phyloP scores from a whole-genome alignment of 2,888 invertebrate genomes.

The Phymatocera aterrima region DNA sequence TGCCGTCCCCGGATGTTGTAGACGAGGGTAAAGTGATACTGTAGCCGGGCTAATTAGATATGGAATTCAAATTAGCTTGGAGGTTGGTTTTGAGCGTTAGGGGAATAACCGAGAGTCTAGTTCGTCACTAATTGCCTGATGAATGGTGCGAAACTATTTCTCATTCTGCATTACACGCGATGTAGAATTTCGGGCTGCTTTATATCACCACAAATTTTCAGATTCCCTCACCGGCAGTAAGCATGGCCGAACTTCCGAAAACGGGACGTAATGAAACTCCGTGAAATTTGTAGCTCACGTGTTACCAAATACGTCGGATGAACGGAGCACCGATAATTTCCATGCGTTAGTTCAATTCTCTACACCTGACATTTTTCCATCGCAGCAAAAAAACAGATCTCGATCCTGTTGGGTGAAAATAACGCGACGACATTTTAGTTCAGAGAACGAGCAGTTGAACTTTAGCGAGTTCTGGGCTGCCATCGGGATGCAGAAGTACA shows the following conservation, averaged over 20 bases:
- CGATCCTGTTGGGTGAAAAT: no score
- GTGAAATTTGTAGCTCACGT: no score
- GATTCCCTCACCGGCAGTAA: not conserved
- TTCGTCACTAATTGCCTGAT: slow-evolving; percentile 14
- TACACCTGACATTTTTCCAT: no score
- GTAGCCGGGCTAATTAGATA: slow-evolving; percentile 19
- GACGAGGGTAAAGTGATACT: slow-evolving; percentile 6
- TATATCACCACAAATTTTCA: not conserved
- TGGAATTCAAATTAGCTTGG: slow-evolving; percentile 14
- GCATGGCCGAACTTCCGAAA: not conserved
- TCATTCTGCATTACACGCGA: not conserved
- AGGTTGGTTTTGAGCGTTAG: not conserved
- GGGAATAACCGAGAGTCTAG: slow-evolving; percentile 14
- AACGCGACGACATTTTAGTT: not conserved
- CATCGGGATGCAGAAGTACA: slow-evolving; percentile 38
- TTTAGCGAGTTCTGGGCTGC: not conserved
- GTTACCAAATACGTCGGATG: no score
- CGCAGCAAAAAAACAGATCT: not conserved
- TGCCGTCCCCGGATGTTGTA: not conserved
- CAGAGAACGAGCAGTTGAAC: slow-evolving; percentile 16
- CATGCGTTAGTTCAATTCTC: no score
- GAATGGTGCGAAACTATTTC: not conserved
- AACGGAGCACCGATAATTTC: no score
- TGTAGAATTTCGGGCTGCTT: not conserved
- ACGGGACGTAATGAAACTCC: no score